Percentiles rank a stretch among this genome's conserved stretches.
These are phyloP conservation scores for Drosophila anceps DNA, from an alignment of 2,888 invertebrate genomes.

Conservation along the genomic window DNA sequence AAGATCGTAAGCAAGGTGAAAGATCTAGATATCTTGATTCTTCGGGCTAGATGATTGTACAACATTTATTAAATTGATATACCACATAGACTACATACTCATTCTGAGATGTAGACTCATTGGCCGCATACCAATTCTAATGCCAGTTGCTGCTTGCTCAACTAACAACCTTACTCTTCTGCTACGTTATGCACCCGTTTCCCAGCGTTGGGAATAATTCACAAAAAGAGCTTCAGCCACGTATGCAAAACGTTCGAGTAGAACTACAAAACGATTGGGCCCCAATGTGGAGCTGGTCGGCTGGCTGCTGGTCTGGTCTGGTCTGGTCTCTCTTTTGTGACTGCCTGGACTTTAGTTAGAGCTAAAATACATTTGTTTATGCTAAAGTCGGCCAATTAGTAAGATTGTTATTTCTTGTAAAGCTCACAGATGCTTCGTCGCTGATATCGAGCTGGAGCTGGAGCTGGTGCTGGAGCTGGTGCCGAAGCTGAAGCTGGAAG, in stretches of 20 bases:
- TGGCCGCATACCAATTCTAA: conserved; percentile 14
- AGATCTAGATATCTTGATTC: conserved; percentile 6
- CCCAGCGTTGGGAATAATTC: conserved; percentile 13
- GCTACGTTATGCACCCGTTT: conserved; percentile 3
- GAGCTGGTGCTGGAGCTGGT: background rate
- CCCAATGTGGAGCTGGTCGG: conserved; percentile 42
- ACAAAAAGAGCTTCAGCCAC: conserved; percentile 20
- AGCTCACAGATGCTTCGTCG: conserved; percentile 77
- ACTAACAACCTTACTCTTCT: background rate
- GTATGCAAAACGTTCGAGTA: conserved; percentile 80
- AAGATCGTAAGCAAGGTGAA: conserved; percentile 16
- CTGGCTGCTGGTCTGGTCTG: conserved; percentile 1
- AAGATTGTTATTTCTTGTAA: conserved; percentile 86
- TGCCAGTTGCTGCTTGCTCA: conserved; percentile 5
- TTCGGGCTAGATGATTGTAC: background rate
- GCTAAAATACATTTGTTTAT: conserved; percentile 86
- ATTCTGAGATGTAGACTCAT: background rate
- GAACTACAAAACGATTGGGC: conserved; percentile 80
- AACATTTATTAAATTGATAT: conserved; percentile 2
- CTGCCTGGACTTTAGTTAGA: conserved; percentile 70
- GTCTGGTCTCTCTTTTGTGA: conserved; percentile 33
- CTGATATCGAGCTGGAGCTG: conserved; percentile 59
- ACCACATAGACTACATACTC: background rate
- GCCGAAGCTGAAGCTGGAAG: conserved; percentile 22
- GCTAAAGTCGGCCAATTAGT: conserved; percentile 86